Evolutionary conservation across 2,888 invertebrate genomes (phyloP).

Genomic region (Vesta saturnalis): DNA sequence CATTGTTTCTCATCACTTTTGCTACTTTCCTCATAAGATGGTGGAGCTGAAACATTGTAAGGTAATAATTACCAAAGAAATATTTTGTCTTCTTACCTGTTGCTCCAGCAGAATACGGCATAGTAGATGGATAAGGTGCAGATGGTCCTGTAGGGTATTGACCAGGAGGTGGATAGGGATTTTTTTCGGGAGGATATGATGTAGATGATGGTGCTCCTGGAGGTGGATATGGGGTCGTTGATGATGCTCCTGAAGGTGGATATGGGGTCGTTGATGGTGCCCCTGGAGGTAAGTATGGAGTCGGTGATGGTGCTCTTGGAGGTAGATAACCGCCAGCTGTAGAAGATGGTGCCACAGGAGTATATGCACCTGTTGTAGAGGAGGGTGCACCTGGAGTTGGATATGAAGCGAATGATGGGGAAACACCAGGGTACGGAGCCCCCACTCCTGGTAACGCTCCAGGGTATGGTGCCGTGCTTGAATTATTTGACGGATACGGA

Average conservation of each 20-base stretch:
- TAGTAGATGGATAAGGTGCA: not conserved
- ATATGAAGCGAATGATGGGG: not conserved
- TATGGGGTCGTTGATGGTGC: not conserved
- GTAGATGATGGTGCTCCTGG: not conserved
- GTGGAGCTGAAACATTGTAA: constrained; percentile 7
- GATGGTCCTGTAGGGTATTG: not conserved
- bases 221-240: not conserved
- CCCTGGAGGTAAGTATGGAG: not conserved
- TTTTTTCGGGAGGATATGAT: not conserved
- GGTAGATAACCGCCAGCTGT: not conserved
- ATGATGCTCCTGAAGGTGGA: not conserved
- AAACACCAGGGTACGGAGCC: not conserved
- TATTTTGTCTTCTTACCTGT: not conserved
- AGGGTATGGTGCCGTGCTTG: not conserved
- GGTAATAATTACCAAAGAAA: not conserved
- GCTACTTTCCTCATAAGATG: constrained; percentile 6
- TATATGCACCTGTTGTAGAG: not conserved
- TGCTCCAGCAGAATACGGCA: constrained; percentile 4
- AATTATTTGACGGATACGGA: not conserved
- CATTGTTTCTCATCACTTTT: constrained; percentile 9
- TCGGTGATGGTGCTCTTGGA: not conserved
- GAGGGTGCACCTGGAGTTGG: not conserved
- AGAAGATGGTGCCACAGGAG: not conserved
- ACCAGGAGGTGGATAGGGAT: not conserved
- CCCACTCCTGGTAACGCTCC: not conserved